Percentiles rank a stretch among this genome's conserved stretches.
Conservation (phyloP, 2,113 vertebrate species). For the Cynoglossus semilaevis region DNA sequence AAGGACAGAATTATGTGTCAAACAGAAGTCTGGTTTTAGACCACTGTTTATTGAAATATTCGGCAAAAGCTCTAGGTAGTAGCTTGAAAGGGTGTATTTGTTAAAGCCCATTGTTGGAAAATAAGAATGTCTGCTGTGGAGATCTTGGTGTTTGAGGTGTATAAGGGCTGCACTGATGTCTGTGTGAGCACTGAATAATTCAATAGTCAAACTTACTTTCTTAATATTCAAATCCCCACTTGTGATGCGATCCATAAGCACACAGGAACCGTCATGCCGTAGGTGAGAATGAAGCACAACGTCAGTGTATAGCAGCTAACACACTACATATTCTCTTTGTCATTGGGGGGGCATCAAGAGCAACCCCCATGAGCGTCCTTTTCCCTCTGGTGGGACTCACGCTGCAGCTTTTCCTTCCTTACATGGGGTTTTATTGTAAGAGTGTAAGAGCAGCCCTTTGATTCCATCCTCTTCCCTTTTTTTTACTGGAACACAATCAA, state of each 20-base stretch:
- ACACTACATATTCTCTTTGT: constrained; percentile 35
- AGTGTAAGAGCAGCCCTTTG: constrained; percentile 33
- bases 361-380: constrained; percentile 18
- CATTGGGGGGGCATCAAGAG: constrained; percentile 31
- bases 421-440: constrained; percentile 45
- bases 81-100: constrained; percentile 2
- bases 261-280: constrained; percentile 19
- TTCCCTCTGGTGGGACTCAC: constrained; percentile 18
- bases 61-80: constrained; percentile 10
- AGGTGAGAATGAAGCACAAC: constrained; percentile 32
- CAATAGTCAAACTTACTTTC: constrained; percentile 38
- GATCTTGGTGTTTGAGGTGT: constrained; percentile 33
- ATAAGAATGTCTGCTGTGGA: background rate
- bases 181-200: constrained; percentile 43
- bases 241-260: constrained; percentile 17
- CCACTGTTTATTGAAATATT: constrained; percentile 26
- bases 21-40: background rate
- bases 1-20: background rate
- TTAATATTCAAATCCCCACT: constrained; percentile 46
- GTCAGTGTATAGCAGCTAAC: constrained; percentile 11
- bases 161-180: constrained; percentile 26
- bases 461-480: constrained; percentile 27
- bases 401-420: background rate
- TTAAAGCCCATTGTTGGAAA: constrained; percentile 11
- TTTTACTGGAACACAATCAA: constrained; percentile 68